Conservation (phyloP, 2,797 vertebrate species). For the Ctenosaura bakeri region DNA sequence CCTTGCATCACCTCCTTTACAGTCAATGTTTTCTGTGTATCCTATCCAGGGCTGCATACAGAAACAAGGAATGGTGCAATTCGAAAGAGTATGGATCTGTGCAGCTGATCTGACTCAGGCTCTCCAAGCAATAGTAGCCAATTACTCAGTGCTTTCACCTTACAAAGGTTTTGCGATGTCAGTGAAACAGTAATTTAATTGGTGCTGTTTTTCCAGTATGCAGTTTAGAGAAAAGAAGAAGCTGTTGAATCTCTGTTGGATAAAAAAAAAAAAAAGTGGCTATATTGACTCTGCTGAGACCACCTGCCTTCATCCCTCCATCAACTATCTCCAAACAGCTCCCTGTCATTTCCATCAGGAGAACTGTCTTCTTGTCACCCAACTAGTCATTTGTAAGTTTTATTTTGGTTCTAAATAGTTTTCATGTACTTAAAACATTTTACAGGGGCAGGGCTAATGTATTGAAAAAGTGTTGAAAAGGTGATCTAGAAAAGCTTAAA, state of each 20-base stretch:
- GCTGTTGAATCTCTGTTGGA: not conserved
- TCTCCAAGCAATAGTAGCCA: not conserved
- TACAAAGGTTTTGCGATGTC: not conserved
- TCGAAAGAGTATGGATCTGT: fast-evolving
- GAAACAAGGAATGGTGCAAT: slow-evolving; percentile 3
- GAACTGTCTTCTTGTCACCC: too few relatives aligned
- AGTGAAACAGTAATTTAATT: not conserved
- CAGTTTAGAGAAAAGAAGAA: not conserved
- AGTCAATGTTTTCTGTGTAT: fast-evolving
- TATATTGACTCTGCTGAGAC: not conserved
- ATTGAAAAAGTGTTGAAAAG: too few relatives aligned
- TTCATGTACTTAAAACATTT: too few relatives aligned
- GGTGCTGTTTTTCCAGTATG: not conserved
- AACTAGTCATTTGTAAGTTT: too few relatives aligned
- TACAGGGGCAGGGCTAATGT: too few relatives aligned
- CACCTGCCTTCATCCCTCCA: too few relatives aligned
- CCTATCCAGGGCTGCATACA: not conserved
- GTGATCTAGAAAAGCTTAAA: too few relatives aligned
- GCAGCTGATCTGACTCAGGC: not conserved
- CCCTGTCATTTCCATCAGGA: too few relatives aligned
- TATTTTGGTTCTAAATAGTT: too few relatives aligned
- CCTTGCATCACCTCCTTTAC: not conserved
- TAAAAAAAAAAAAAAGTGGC: not conserved
- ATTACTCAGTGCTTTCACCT: not conserved
- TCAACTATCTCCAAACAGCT: too few relatives aligned